These are phyloP conservation scores for Nymphalis polychloros DNA, from an alignment of 2,888 invertebrate genomes.

Conservation along the genomic window DNA sequence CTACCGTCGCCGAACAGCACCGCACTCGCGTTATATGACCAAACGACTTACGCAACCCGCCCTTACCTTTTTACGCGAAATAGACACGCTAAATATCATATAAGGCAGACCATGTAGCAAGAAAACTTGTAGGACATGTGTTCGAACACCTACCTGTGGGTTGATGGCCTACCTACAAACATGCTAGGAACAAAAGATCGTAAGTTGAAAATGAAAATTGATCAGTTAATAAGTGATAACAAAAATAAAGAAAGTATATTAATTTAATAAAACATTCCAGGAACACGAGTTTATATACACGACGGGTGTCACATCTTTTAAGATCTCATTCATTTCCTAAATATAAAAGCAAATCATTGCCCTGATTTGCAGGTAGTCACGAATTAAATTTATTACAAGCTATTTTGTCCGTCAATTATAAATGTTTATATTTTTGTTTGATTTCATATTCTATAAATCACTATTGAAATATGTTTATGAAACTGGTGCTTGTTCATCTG, in stretches of 20 bases:
- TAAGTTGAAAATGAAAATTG: background rate
- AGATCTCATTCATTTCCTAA: slow-evolving; percentile 46
- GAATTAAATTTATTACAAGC: slow-evolving; percentile 16
- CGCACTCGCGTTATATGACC: slow-evolving; percentile 13
- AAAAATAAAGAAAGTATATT: background rate
- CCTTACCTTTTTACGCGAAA: slow-evolving; percentile 22
- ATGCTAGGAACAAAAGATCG: background rate
- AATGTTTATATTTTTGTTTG: background rate
- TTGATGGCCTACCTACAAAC: background rate
- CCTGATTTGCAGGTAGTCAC: slow-evolving; percentile 43
- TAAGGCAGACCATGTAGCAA: slow-evolving; percentile 11
- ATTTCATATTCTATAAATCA: too few species aligned
- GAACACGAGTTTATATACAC: slow-evolving; percentile 13
- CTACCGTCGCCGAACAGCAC: slow-evolving; percentile 36
- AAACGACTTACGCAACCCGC: slow-evolving; percentile 28
- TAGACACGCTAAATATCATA: slow-evolving; percentile 19
- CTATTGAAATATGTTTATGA: background rate
- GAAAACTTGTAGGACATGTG: slow-evolving; percentile 19
- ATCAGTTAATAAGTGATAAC: background rate
- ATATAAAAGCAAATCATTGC: slow-evolving; percentile 47
- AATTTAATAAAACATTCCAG: background rate
- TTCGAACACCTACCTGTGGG: background rate
- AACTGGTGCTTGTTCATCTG: slow-evolving; percentile 49
- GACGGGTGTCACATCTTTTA: slow-evolving; percentile 35
- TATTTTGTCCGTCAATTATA: background rate